These are phyloP conservation scores for Zoanthus gigantus DNA, from an alignment of 92 coral and sea anemone genomes.

Conservation along the genomic window DNA sequence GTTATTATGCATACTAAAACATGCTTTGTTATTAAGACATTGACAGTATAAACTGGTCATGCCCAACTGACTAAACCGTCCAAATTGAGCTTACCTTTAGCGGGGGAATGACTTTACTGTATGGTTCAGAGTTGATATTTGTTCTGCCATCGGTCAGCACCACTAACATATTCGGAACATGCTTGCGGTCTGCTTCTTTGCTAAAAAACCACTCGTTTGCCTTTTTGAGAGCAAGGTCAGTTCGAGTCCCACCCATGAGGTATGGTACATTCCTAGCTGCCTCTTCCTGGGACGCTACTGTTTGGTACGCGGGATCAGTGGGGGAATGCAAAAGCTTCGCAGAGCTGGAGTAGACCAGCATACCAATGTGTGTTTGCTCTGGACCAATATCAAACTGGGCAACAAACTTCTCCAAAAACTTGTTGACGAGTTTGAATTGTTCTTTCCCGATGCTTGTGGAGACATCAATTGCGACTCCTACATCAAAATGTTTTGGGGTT, in stretches of 20 bases:
- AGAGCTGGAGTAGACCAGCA: constrained; percentile 9
- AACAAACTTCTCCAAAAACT: constrained; percentile 33
- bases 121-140: neutral
- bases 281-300: neutral
- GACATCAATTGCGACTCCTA: constrained; percentile 41
- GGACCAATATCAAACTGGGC: constrained; percentile 38
- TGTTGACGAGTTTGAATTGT: neutral
- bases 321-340: constrained; percentile 7
- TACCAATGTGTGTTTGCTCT: constrained; percentile 17
- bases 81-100: neutral
- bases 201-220: constrained; percentile 12
- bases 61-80: neutral
- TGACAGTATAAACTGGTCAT: no score
- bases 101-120: neutral
- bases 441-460: constrained; percentile 34
- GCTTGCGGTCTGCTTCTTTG: neutral
- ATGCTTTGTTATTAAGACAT: no score
- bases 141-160: constrained; percentile 4
- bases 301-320: neutral
- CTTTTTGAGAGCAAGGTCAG: neutral
- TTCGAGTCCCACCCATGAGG: neutral
- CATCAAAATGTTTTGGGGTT: constrained; percentile 30
- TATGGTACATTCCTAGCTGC: neutral
- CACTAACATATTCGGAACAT: neutral
- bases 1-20: no score